Evolutionary conservation across 2,797 vertebrate species (phyloP).

Genomic region (Pseudocheirus occidentalis): DNA sequence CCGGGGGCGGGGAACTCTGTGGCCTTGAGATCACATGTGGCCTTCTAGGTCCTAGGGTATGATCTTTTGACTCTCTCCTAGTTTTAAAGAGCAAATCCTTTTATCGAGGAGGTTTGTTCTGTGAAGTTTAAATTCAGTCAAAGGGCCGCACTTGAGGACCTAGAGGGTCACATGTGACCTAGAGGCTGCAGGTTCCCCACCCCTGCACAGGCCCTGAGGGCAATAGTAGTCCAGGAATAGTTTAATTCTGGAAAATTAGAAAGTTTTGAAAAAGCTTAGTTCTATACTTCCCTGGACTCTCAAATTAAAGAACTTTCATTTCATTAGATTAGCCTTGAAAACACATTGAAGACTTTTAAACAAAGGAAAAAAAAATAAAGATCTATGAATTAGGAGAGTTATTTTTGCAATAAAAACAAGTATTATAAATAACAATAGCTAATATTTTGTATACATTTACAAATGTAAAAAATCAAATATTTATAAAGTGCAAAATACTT

Average conservation of each 20-base stretch:
- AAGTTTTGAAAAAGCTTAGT: not conserved
- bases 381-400: not conserved
- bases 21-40: no score
- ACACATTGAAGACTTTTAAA: not conserved
- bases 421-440: not conserved
- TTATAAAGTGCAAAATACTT: not conserved
- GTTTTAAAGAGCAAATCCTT: no score
- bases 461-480: not conserved
- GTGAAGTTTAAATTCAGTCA: no score
- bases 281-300: not conserved
- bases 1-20: no score
- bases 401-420: not conserved
- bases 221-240: not conserved
- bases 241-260: not conserved
- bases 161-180: no score
- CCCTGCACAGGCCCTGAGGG: not conserved
- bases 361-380: not conserved
- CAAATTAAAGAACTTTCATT: not conserved
- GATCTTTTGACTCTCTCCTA: no score
- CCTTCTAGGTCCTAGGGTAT: no score
- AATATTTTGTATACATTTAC: not conserved
- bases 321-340: not conserved
- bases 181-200: no score
- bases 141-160: no score
- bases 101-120: no score